Evolutionary conservation across 2,113 vertebrate species (phyloP), one percentile per base, ranked within the genome.

Genomic region (Oophaga pumilio): DNA sequence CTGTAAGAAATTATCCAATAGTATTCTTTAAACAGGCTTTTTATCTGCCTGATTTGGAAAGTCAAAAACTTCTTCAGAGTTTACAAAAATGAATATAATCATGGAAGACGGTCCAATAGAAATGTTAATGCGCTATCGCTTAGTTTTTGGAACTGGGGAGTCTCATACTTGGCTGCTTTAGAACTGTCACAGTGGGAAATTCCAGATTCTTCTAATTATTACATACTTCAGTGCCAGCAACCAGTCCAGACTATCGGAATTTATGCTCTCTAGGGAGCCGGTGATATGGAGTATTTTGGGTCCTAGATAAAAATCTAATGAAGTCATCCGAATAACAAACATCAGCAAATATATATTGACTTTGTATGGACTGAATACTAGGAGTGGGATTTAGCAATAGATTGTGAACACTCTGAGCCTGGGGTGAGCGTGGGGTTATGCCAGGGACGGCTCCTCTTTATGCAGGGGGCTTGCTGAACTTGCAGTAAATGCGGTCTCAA

Each of bases 401-500:
- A 82, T 18, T 62, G 59, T 49, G 80, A 62, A 66, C 13, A 62
- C 52, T 33, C 17, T 22, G 78, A 62, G 20, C 43, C 8, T 4
- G 62, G 66, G 68, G 62, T 52, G 80, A 74, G 68, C 33, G 52
- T 10, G 52, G 20, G 83, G 26, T 59, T 56, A 85, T 57, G 11
- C 24, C 68, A n/a, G 26, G 57, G 69, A 71, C 60, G 20, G n/a
- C 60, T 49, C 33, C 81, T 53, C 60, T 33, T 18, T 33, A 64
- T 71, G 24, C 76, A 6, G 10, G 22, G 43, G 4, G 28, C 49
- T 76, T 50, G 69, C 79, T 66, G 59, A 84, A 77, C 81, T 76
- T 18, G 81, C 71, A 83, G 62, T 66, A 64, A 76, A 83, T 66
- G 14, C 71, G n/a, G 24, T 26, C 68, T 62, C 71, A 18, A 62